Evolutionary conservation across 2,797 vertebrate species (phyloP).

Genomic region (Hyperoplus immaculatus): DNA sequence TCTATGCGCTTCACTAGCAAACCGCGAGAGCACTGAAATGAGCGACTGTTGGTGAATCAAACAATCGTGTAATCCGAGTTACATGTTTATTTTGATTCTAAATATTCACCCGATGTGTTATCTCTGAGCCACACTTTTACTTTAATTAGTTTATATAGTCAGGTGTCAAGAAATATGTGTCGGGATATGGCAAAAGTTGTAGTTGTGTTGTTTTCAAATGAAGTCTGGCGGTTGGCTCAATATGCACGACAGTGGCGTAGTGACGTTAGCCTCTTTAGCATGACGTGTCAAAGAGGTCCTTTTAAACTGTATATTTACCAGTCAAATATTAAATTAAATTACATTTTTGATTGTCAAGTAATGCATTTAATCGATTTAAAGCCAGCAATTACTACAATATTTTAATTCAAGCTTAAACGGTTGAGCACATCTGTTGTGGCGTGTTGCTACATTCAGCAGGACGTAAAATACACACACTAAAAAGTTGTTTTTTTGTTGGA

Average conservation of each 20-base stretch:
- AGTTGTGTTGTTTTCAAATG: background rate
- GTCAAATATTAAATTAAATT: background rate
- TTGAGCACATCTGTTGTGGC: too few relatives aligned
- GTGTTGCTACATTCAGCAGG: too few relatives aligned
- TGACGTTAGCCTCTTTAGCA: conserved; percentile 6
- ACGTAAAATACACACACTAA: too few relatives aligned
- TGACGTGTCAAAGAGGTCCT: conserved; percentile 52
- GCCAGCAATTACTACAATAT: too few relatives aligned
- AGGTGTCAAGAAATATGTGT: rapidly evolving
- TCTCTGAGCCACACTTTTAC: rapidly evolving
- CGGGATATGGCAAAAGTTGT: background rate
- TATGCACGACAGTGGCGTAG: background rate
- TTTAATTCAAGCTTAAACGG: too few relatives aligned
- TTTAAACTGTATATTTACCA: rapidly evolving
- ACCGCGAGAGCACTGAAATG: too few relatives aligned
- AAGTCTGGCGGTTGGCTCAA: conserved; percentile 1
- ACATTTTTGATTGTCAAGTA: too few relatives aligned
- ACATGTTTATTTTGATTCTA: background rate
- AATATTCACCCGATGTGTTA: rapidly evolving
- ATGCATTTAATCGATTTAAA: too few relatives aligned
- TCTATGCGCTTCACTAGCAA: background rate
- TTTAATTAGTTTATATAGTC: rapidly evolving
- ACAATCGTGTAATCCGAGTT: background rate
- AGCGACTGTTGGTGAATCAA: background rate
- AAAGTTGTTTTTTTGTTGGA: too few relatives aligned